These are phyloP conservation scores for Drosophila lowei DNA, from an alignment of 1,140 invertebrate genomes.

Conservation along the genomic window DNA sequence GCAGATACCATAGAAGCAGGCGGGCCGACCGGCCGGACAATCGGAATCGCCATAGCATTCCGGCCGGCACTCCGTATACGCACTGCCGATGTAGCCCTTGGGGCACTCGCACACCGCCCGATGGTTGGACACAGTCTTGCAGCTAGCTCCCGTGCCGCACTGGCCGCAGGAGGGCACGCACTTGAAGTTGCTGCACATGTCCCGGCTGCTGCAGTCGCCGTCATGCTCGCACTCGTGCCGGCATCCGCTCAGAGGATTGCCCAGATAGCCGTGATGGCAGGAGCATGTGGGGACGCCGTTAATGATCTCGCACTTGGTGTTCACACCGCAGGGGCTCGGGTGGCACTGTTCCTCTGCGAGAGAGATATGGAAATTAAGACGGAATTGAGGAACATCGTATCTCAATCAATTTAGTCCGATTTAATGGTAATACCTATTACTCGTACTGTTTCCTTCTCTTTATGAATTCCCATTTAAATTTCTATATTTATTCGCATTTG, in stretches of 20 bases:
- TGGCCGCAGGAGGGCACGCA: constrained; percentile 91
- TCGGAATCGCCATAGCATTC: constrained; percentile 89
- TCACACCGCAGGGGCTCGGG: constrained; percentile 90
- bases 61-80: constrained; percentile 88
- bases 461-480: too few species aligned
- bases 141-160: constrained; percentile 91
- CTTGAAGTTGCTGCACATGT: constrained; percentile 89
- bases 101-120: constrained; percentile 92
- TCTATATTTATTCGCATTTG: too few species aligned
- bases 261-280: constrained; percentile 88
- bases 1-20: constrained; percentile 92
- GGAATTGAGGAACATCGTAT: not conserved
- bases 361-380: too few species aligned
- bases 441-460: too few species aligned
- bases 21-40: constrained; percentile 89
- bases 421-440: not conserved
- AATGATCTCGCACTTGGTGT: constrained; percentile 91
- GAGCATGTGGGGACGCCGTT: constrained; percentile 90
- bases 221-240: constrained; percentile 89
- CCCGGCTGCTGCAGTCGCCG: constrained; percentile 87
- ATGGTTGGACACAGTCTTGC: constrained; percentile 89
- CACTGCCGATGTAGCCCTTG: constrained; percentile 90
- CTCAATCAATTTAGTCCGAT: not conserved
- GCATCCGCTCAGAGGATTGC: constrained; percentile 90
- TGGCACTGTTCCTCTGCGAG: constrained; percentile 89